Evolutionary conservation across 2,888 invertebrate species (phyloP).

Genomic region (Dicroscelio sp.): DNA sequence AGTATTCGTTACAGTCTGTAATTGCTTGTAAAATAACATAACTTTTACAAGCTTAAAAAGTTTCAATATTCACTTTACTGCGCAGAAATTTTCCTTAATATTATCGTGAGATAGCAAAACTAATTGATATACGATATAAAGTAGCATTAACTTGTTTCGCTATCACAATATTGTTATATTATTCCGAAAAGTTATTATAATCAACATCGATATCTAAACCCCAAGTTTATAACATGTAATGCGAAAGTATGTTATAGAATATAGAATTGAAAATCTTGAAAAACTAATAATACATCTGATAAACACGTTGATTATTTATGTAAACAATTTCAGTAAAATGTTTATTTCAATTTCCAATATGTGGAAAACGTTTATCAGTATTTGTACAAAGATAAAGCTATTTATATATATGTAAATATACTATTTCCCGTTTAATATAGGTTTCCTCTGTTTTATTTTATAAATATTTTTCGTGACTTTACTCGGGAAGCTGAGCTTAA

Average conservation of each 20-base stretch:
- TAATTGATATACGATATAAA: conserved; percentile 47
- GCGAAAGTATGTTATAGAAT: conserved; percentile 28
- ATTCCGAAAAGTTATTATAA: conserved; percentile 51
- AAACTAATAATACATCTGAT: not conserved
- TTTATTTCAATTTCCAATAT: too few relatives aligned
- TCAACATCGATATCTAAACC: conserved; percentile 57
- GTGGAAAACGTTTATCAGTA: too few relatives aligned
- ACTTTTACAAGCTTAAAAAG: not conserved
- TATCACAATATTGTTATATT: conserved; percentile 32
- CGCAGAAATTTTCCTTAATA: not conserved
- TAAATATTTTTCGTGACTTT: conserved; percentile 1
- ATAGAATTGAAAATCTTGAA: not conserved
- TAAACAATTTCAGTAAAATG: not conserved
- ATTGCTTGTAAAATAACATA: not conserved
- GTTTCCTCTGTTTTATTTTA: not conserved
- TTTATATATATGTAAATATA: too few relatives aligned
- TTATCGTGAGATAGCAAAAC: conserved; percentile 18
- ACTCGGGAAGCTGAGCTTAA: conserved; percentile 5
- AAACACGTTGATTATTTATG: not conserved
- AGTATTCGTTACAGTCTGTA: not conserved
- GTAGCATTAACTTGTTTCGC: conserved; percentile 52
- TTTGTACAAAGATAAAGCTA: too few relatives aligned
- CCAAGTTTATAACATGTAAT: conserved; percentile 32
- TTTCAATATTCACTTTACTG: not conserved
- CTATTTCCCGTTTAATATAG: not conserved